phyloP scores from a whole-genome alignment of 1,140 invertebrate species.

The Drosophila kohkoa region DNA sequence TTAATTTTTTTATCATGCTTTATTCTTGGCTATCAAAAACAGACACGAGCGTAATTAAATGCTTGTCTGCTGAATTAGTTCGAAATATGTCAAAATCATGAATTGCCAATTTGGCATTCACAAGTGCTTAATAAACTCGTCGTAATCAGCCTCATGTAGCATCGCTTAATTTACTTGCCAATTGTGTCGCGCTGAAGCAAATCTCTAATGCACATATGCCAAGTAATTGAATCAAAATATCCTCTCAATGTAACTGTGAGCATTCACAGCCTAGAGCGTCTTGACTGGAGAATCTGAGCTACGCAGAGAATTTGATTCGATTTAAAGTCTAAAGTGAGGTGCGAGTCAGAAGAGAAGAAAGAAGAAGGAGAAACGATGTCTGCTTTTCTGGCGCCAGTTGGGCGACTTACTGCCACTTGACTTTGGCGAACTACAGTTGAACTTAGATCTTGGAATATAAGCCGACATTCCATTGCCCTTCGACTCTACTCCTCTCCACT shows the following conservation, averaged over 20 bases:
- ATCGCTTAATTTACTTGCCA: constrained; percentile 1
- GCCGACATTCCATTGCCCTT: not conserved
- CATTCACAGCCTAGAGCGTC: not conserved
- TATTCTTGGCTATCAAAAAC: too few species aligned
- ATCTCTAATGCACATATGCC: constrained; percentile 29
- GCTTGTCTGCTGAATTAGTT: too few species aligned
- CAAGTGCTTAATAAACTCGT: too few species aligned
- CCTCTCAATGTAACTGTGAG: not conserved
- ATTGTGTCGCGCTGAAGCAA: constrained; percentile 2
- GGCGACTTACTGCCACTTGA: constrained; percentile 34
- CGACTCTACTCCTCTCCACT: not conserved
- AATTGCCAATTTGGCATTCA: too few species aligned
- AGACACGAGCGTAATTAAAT: too few species aligned
- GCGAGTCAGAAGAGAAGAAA: not conserved
- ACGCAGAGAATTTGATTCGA: constrained; percentile 34
- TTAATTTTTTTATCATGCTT: too few species aligned
- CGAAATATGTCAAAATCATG: too few species aligned
- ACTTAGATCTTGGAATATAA: constrained; percentile 5
- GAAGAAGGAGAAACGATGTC: not conserved
- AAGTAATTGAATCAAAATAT: constrained; percentile 52
- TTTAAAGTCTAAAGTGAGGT: constrained; percentile 36
- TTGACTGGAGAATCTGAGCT: constrained; percentile 28
- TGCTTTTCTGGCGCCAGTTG: constrained; percentile 23
- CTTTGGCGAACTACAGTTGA: constrained; percentile 16
- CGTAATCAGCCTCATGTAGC: not conserved